Evolutionary conservation across 2,113 vertebrate species (phyloP), one percentile per base, ranked within the genome.

Genomic region (Muscicapa adusta): DNA sequence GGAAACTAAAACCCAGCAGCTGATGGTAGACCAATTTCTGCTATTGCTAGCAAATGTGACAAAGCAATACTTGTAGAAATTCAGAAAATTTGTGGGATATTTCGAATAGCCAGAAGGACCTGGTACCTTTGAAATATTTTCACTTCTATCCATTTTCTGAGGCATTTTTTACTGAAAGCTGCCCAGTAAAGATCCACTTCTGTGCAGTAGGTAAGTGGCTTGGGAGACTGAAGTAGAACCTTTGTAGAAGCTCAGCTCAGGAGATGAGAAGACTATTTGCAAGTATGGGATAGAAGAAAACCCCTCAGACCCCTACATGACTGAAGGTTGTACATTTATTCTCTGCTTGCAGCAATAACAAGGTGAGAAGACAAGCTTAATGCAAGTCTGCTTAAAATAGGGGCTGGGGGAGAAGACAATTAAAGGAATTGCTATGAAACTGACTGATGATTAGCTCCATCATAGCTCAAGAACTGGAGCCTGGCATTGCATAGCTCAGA

Each of bases 31-130:
- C 14, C 23, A 47, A 47, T 34, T 83, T 47, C 43, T 71, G 47
- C 34, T 71, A 16, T 51, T 1, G 0, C 18, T 87, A 57, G 29
- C 15, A 70, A 73, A 62, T 2, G 0, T 51, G 10, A 29, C 31
- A 56, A 48, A 56, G n/a, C 43, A 85, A 18, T 80, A 83, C 18
- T 9, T 17, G 16, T 9, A 38, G 13, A 73, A 61, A 71, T 51
- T 40, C 15, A 71, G 45, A 50, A 91, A 34, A 74, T 12, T 42
- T 18, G 6, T 74, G 28, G 12, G 17, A 45, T 79, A 60, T 48
- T 82, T 75, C 2, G 1, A 24, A 29, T 70, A 73, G 23, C 18
- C 11, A 12, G 29, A 82, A 91, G 15, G 12, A 58, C 60, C 6
- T 2, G 2, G 5, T 38, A 34, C 14, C 22, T 76, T 80, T 58